Evolutionary conservation across 64 coral and sea anemone genomes (phyloP), one percentile per base, ranked within the genome.

Genomic region (Catalaphyllia jardinei): DNA sequence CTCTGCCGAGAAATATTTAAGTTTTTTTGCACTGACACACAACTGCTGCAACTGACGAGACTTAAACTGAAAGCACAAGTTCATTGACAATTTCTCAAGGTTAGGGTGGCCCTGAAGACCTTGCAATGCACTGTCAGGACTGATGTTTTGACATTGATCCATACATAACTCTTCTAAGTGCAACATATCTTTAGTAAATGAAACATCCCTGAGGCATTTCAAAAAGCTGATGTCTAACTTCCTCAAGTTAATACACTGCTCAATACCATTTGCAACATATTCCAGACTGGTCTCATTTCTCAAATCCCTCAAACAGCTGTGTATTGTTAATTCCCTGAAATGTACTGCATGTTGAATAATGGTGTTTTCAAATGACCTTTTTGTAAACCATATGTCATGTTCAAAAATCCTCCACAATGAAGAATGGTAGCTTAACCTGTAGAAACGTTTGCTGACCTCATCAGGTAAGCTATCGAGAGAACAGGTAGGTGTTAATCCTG

Each of bases 101-200:
- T 78, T 51, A n/a, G 76, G 76, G 76, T 62, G 60, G 60, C 60
- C 60, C 60, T 62, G 60, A 54, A 8, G 76, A 51, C 76, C 46
- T 78, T 25, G 38, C 24, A 78, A 27, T 78, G 24, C n/a, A 22
- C 20, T 54, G 76, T 78, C 76, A 78, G 17, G 76, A 78, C 76
- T 78, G 76, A 78, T 78, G 76, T 78, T 78, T 78, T 52, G 76
- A 78, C 76, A 78, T 78, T 78, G 76, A 78, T 78, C 76, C 49
- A 78, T 78, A 55, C 49, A 25, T 78, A 78, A 78, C 76, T 78
- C 76, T 78, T 78, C 76, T 39, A 78, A 78, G 39, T 51, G 76
- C 76, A 78, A 52, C 76, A 78, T 78, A 50, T 78, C 76, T 52
- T 78, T 78, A 78, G 11, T 50, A 54, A 78, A 78, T 78, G 76